These are phyloP conservation scores for Bathynomus jamesi DNA, from an alignment of 1,140 invertebrate species.

Conservation along the genomic window DNA sequence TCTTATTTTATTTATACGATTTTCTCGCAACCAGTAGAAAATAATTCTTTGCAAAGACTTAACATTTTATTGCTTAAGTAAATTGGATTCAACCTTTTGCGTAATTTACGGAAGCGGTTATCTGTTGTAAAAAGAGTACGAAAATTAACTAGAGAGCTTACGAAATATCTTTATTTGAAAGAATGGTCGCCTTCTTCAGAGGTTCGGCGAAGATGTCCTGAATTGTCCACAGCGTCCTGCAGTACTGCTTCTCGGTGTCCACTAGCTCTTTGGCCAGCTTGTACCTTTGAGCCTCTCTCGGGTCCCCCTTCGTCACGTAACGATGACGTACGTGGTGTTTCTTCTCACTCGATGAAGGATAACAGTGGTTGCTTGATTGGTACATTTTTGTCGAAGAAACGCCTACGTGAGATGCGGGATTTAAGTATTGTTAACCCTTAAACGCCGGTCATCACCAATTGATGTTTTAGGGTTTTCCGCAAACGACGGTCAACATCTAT, in stretches of 20 bases:
- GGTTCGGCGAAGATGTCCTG: slow-evolving; percentile 43
- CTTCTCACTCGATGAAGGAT: neutral
- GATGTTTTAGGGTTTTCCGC: no score
- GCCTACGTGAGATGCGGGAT: no score
- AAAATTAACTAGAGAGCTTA: slow-evolving; percentile 1
- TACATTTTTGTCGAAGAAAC: neutral
- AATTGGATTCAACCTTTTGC: no score
- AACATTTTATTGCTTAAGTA: no score
- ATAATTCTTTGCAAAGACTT: no score
- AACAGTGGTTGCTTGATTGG: neutral
- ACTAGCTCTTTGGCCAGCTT: slow-evolving; percentile 42
- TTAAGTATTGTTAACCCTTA: no score
- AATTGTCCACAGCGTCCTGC: slow-evolving; percentile 43
- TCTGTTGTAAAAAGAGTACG: no score
- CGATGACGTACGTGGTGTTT: neutral
- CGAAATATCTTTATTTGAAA: slow-evolving; percentile 40
- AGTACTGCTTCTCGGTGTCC: slow-evolving; percentile 46
- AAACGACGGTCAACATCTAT: no score
- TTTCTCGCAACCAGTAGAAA: no score
- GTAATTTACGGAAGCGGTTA: no score
- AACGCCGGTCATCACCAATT: no score
- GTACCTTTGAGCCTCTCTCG: slow-evolving; percentile 39
- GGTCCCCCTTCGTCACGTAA: neutral
- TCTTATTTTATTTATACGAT: no score
- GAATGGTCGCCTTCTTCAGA: slow-evolving; percentile 40